Base-by-base conservation (phyloP, 2,797 vertebrate genomes). In the Manis crassicaudata region DNA sequence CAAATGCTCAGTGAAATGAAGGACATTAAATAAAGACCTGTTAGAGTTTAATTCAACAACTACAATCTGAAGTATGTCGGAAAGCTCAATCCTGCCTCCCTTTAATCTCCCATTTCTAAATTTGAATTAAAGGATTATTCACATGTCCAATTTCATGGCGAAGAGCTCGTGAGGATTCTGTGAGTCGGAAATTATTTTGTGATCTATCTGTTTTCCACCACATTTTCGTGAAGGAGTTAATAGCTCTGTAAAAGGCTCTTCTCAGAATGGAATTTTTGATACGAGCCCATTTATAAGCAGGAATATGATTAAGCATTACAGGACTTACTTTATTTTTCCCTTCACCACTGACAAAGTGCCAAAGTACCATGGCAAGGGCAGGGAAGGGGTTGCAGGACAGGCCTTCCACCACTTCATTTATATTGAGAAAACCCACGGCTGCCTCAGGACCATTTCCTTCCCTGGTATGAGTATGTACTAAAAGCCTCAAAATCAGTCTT, bases 281-380 rank as follows among this genome's bases (percentile, higher is more conserved):
- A 60, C 3, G 43, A 89, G 70, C 65, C 93, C 50, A 29, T 65
- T 32, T 35, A 21, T 21, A 72, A 62, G 90, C 90, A 93, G 95
- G 97, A 88, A 97, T 46, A 65, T 96, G 93, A 98, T 94, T 92
- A 94, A 95, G 93, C 94, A 12, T 58, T 52, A 46, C 7, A 93
- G 68, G 50, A 77, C 83, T 81, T 70, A 43, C 4, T 83, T 92
- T 16, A 94, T 58, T 88, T 87, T 93, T 94, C 40, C 43, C 52
- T 52, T 81, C 58, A 14, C 81, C 16, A 37, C 65, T 54, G 76
- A 92, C 60, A 88, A 84, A 70, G 60, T 60, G 82, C 81, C 97
- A 83, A 46, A 58, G 92, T 12, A 40, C 43, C 0, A 9, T 43
- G 68, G 73, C 35, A 27, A 87, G 50, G 88, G 27, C 5, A 1